A percentile compares a stretch with the other conserved stretches of the same genome.
Conservation (phyloP, 2,797 vertebrate species). For the Platalea minor region DNA sequence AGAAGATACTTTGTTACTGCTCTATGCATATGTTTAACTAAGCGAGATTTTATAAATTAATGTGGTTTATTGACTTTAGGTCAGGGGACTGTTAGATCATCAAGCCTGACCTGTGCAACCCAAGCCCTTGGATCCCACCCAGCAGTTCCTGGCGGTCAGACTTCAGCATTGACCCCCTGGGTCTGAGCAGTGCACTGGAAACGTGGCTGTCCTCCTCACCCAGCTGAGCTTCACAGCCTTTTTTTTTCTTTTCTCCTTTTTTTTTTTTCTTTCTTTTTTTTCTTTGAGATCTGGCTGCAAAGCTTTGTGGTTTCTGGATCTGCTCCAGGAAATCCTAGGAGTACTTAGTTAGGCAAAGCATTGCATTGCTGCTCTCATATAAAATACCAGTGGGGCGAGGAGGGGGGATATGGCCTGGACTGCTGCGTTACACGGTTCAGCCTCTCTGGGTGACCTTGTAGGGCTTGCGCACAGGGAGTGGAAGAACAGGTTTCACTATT, state of each 20-base stretch:
- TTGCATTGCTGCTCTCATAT: fast-evolving
- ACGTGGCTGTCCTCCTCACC: neutral
- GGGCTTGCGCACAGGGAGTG: neutral
- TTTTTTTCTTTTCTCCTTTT: neutral
- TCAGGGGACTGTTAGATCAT: neutral
- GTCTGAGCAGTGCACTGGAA: neutral
- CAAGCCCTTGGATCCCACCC: neutral
- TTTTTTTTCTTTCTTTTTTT: neutral
- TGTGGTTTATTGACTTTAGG: neutral
- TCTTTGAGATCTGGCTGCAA: neutral
- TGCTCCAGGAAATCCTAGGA: neutral
- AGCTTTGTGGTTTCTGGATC: neutral
- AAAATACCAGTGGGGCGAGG: fast-evolving
- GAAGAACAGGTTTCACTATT: neutral
- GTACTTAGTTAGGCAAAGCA: neutral
- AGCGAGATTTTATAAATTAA: neutral
- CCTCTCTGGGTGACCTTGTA: neutral
- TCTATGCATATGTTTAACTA: neutral
- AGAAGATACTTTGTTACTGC: neutral
- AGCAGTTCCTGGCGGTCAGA: neutral
- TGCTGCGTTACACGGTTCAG: neutral
- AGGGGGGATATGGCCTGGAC: fast-evolving
- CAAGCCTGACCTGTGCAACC: neutral
- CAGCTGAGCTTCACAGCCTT: neutral
- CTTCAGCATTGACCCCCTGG: neutral